Evolutionary conservation across 2,888 invertebrate genomes (phyloP), one percentile per base, ranked within the genome.

Genomic region (Brassicogethes aeneus): DNA sequence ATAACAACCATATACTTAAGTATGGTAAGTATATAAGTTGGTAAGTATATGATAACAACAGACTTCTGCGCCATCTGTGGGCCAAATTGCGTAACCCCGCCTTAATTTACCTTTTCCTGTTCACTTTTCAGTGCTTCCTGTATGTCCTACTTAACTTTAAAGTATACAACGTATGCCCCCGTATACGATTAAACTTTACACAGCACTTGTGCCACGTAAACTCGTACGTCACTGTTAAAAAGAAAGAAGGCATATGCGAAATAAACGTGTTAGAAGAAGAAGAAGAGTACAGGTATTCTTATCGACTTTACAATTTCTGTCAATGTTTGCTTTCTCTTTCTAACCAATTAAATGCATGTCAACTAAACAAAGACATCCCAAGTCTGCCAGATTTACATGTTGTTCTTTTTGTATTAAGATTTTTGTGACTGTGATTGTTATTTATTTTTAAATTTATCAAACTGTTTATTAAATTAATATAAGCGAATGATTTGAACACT

Each of bases 141-240:
- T n/a, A n/a, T n/a, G n/a, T n/a, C n/a, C n/a, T n/a, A n/a, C n/a
- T n/a, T n/a, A n/a, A n/a, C n/a, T n/a, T n/a, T n/a, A n/a, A n/a
- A n/a, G n/a, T n/a, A n/a, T n/a, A n/a, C n/a, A n/a, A n/a, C n/a
- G n/a, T n/a, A n/a, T n/a, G n/a, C n/a, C n/a, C n/a, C n/a, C n/a
- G n/a, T n/a, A n/a, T n/a, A n/a, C n/a, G n/a, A n/a, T n/a, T n/a
- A n/a, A n/a, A n/a, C n/a, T n/a, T n/a, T n/a, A n/a, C n/a, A n/a
- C n/a, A n/a, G n/a, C n/a, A n/a, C n/a, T n/a, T n/a, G n/a, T 23
- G 23, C 23, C 23, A 23, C 23, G 23, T 23, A 23, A 23, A 23
- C 23, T 5, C 5, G 23, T 7, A 23, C 23, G 23, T 23, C 23
- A 23, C 23, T 7, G 23, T 23, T 7, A 5, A 23, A 23, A 10